A percentile compares a stretch with the other conserved stretches of the same genome.
phyloP scores from a whole-genome alignment of 2,797 vertebrate species.

The Poeciliopsis paucimaculata region DNA sequence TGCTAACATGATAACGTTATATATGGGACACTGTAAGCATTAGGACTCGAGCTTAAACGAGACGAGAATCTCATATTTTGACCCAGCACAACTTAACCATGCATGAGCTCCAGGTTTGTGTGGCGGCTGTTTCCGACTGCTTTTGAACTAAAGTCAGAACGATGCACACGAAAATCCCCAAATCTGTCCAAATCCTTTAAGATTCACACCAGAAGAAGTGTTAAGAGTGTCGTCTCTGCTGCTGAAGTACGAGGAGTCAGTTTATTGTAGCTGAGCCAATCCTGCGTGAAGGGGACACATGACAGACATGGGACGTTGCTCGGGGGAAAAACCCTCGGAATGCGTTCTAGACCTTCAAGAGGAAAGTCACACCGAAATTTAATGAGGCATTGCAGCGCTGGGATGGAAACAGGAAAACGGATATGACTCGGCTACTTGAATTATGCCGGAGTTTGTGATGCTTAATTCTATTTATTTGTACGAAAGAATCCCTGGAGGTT shows the following conservation, averaged over 20 bases:
- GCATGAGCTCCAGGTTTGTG: conserved; percentile 1
- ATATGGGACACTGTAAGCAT: not conserved
- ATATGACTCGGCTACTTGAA: conserved; percentile 20
- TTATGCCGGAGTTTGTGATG: conserved; percentile 19
- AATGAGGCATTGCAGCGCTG: conserved; percentile 29
- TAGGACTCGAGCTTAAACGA: not conserved
- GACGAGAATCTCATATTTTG: not conserved
- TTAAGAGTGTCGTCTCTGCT: conserved; percentile 22
- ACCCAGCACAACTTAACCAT: not conserved
- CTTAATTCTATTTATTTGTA: conserved; percentile 16
- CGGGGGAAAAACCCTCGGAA: conserved; percentile 70
- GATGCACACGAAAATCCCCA: conserved; percentile 20
- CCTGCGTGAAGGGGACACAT: conserved; percentile 66
- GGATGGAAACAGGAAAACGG: conserved; percentile 31
- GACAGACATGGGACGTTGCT: conserved; percentile 68
- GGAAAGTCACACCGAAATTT: conserved; percentile 52
- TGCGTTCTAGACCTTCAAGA: conserved; percentile 42
- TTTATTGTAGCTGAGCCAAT: conserved; percentile 59
- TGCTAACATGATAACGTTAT: not conserved
- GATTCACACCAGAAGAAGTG: conserved; percentile 19
- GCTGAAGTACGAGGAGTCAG: conserved; percentile 41
- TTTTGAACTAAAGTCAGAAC: conserved; percentile 4
- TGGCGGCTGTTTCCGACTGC: not conserved
- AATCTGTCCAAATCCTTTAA: conserved; percentile 29
- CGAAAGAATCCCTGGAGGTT: not conserved